A percentile compares a stretch with the other conserved stretches of the same genome.
Evolutionary conservation across 37 sponge, comb jelly and placozoan genomes (phyloP).

Genomic region (Bolinopsis microptera): DNA sequence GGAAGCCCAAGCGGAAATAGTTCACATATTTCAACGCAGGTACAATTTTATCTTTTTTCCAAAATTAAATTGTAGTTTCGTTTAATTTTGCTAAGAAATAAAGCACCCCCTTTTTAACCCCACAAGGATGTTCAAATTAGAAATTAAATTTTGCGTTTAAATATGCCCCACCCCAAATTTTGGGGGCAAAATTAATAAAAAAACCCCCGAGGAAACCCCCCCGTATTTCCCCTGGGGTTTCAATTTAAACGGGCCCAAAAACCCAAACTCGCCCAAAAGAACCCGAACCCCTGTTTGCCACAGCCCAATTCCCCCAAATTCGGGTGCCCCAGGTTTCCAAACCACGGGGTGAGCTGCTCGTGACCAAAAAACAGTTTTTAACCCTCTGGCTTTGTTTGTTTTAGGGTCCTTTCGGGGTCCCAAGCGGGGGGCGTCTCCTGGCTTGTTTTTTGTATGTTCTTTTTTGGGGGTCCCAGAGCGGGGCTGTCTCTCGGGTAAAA

Average conservation of each 20-base stretch:
- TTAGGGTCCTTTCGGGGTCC: too few relatives aligned
- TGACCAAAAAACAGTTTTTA: conserved; percentile 12
- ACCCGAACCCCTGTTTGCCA: conserved; percentile 99
- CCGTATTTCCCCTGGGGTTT: conserved; percentile 77
- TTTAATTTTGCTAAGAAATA: too few relatives aligned
- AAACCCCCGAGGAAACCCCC: background rate
- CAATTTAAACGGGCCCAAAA: conserved; percentile 74
- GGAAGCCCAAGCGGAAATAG: background rate
- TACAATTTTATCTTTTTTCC: too few relatives aligned
- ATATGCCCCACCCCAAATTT: too few relatives aligned
- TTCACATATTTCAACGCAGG: too few relatives aligned
- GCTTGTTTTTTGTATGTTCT: conserved; percentile 13
- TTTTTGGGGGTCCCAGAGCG: conserved; percentile 7
- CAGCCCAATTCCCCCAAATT: conserved; percentile 96
- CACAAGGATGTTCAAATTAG: too few relatives aligned
- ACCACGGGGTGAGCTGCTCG: conserved; percentile 80
- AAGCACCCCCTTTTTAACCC: too few relatives aligned
- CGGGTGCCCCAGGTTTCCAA: conserved; percentile 98
- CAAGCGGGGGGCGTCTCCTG: too few relatives aligned
- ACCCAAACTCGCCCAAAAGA: conserved; percentile 80
- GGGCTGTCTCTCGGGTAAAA: conserved; percentile 59
- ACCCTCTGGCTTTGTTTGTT: too few relatives aligned
- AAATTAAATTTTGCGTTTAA: too few relatives aligned
- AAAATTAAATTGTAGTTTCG: too few relatives aligned
- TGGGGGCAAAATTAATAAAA: too few relatives aligned